These are phyloP conservation scores for Palythoa heliodiscus DNA, from an alignment of 92 coral and sea anemone genomes.

Conservation along the genomic window DNA sequence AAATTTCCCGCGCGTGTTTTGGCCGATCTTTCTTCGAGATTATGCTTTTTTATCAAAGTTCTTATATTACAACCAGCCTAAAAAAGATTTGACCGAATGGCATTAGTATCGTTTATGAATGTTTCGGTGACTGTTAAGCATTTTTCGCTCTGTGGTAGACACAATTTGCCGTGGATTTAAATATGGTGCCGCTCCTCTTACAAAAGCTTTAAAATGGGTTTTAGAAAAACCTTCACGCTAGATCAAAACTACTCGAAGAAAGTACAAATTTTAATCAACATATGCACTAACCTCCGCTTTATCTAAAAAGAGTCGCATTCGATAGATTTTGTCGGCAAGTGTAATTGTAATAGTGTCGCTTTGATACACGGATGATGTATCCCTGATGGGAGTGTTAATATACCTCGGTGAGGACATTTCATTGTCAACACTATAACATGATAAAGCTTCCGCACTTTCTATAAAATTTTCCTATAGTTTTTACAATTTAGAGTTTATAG, in stretches of 20 bases:
- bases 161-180: neutral
- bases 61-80: neutral
- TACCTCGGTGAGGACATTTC: neutral
- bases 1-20: neutral
- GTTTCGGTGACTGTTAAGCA: neutral
- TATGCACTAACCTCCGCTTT: neutral
- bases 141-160: conserved; percentile 5
- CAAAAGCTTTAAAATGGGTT: neutral
- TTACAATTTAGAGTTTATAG: neutral
- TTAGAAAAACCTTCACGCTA: neutral
- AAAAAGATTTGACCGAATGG: conserved; percentile 12
- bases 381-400: conserved; percentile 28
- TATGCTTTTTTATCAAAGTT: neutral
- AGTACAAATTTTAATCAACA: neutral
- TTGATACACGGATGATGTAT: conserved; percentile 6
- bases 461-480: neutral
- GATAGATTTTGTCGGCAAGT: conserved; percentile 31
- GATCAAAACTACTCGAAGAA: neutral
- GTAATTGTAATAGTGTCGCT: conserved; percentile 9
- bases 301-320: neutral
- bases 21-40: neutral
- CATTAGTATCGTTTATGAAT: neutral
- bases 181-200: neutral
- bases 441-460: neutral
- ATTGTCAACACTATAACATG: conserved; percentile 16